Evolutionary conservation across 1,140 invertebrate species (phyloP).

Genomic region (Ostrea denselamellosa): DNA sequence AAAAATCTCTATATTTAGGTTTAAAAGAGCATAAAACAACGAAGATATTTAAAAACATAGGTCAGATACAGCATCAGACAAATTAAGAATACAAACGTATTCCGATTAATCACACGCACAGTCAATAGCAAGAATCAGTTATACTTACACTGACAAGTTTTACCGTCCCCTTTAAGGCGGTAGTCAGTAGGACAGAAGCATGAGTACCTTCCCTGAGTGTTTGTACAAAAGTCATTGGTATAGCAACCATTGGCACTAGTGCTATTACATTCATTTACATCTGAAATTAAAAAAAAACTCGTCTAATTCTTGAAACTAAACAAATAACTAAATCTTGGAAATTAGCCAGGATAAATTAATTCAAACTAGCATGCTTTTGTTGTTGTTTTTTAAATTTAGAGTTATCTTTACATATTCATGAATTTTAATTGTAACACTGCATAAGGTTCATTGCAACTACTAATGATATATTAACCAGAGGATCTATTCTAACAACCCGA

Average conservation of each 20-base stretch:
- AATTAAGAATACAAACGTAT: no score
- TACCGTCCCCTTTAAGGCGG: constrained; percentile 77
- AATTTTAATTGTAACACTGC: not conserved
- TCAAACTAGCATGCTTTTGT: not conserved
- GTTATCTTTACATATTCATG: not conserved
- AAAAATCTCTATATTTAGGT: no score
- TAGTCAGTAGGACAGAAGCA: constrained; percentile 83
- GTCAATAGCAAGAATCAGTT: no score
- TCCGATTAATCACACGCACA: no score
- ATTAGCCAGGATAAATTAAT: not conserved
- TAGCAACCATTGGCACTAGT: constrained; percentile 41
- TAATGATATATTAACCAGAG: not conserved
- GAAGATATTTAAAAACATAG: no score
- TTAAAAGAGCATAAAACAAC: no score
- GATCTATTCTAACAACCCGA: no score
- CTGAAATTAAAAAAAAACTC: constrained; percentile 71
- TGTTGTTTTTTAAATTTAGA: no score
- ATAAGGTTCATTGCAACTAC: not conserved
- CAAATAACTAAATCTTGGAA: not conserved
- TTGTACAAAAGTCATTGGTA: constrained; percentile 75
- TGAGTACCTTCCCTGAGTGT: constrained; percentile 80
- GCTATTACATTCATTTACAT: constrained; percentile 81
- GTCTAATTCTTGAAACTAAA: no score
- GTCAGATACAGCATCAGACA: no score
- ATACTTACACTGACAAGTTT: constrained; percentile 76